Base-by-base conservation (phyloP, 2,888 invertebrate species). In the Drosophila mimetica region DNA sequence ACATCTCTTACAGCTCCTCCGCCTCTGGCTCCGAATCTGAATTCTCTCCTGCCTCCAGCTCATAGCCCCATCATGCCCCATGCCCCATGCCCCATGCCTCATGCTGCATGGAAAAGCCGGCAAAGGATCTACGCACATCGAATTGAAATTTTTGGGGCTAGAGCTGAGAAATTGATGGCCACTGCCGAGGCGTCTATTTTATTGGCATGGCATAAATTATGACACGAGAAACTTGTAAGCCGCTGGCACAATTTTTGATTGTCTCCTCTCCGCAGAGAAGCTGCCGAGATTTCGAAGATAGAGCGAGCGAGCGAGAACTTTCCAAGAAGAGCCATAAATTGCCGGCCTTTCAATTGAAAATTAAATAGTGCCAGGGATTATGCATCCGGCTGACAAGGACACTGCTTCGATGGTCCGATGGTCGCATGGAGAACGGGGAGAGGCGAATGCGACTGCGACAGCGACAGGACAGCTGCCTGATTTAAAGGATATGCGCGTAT, bases 121-220 rank as follows among this genome's bases (percentile, higher is more conserved):
- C 53, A 42, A 41, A 64, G 70, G 44, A 54, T 76, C 71, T 74
- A 85, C 77, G 86, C 88, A 82, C 74, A 66, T 61, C 59, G 71
- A 64, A 74, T 82, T 82, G 74, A 79, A 81, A 81, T 85, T 81
- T 85, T 87, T 81, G 85, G 80, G 54, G 50, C 55, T 36, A 41
- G 57, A 57, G 41, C 34, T 30, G 67, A 48, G 61, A 63, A 64
- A 63, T 63, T 63, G 64, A 64, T 63, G 64, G 71, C 55, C 72
- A 72, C 20, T 57, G 57, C 53, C 63, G 58, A 58, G 52, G 59
- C 60, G 71, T 63, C 67, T 76, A 79, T 72, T 85, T 82, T 86
- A 87, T 87, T 87, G 84, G 84, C 75, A 70, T 64, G 61, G 65
- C 83, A 87, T 82, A 86, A 88, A 83, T 83, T 88, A 83, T 87